phyloP scores from a whole-genome alignment of 1,140 invertebrate species.

The Apocrypta bakeri region DNA sequence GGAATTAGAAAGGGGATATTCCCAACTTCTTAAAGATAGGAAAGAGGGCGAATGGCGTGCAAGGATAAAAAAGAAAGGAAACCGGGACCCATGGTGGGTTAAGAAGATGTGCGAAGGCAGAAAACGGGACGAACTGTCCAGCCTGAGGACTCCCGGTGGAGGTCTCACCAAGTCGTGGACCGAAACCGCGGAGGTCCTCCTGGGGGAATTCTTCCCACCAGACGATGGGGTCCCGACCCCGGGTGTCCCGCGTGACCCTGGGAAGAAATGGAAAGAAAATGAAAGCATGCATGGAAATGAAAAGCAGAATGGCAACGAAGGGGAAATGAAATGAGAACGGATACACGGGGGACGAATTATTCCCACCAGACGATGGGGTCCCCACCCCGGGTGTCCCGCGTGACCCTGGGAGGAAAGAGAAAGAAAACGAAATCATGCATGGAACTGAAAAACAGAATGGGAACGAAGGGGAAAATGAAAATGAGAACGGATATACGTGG shows the following conservation, averaged over 20 bases:
- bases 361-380: too few relatives aligned
- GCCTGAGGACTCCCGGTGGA: not conserved
- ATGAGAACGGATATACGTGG: not conserved
- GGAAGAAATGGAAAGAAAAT: not conserved
- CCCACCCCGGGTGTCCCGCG: too few relatives aligned
- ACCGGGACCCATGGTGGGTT: too few relatives aligned
- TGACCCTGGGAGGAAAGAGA: too few relatives aligned
- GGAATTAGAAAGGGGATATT: not conserved
- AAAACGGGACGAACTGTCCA: not conserved
- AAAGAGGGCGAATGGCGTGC: conserved; percentile 10
- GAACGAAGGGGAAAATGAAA: too few relatives aligned
- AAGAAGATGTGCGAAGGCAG: not conserved
- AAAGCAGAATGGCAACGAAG: too few relatives aligned
- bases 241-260: not conserved
- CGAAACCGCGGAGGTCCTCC: not conserved
- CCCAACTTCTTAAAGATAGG: not conserved
- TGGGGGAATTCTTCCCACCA: conserved; percentile 24
- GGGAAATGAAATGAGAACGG: too few relatives aligned
- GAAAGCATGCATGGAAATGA: too few relatives aligned
- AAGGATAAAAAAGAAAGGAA: not conserved
- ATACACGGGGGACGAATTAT: too few relatives aligned
- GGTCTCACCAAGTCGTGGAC: not conserved
- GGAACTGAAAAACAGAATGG: too few relatives aligned
- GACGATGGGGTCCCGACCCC: too few relatives aligned
- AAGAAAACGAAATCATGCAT: too few relatives aligned